phyloP scores from a whole-genome alignment of 2,888 invertebrate genomes.

The Labia minor region DNA sequence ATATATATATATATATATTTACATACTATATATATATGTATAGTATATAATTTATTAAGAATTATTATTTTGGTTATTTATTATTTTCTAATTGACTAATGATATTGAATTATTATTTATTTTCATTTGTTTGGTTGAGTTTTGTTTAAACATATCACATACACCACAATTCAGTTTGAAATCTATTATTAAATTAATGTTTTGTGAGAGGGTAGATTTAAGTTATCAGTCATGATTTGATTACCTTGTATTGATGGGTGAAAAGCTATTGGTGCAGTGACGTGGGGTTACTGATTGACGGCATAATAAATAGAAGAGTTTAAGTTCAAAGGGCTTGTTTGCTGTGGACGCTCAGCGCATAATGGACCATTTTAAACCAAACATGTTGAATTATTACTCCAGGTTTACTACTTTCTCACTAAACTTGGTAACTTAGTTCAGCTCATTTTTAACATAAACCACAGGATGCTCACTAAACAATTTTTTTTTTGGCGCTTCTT shows the following conservation, averaged over 20 bases:
- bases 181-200: constrained; percentile 1
- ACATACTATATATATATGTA: no score
- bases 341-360: background rate
- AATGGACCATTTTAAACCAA: background rate
- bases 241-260: background rate
- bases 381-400: background rate
- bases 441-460: background rate
- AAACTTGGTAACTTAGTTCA: no score
- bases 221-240: background rate
- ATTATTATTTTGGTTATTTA: background rate
- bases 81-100: background rate
- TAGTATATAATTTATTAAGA: no score
- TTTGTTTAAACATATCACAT: background rate
- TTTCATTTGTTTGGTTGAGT: background rate
- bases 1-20: no score
- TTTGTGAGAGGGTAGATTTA: background rate
- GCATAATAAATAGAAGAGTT: background rate
- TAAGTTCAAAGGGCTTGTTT: background rate
- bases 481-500: background rate
- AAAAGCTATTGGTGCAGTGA: background rate
- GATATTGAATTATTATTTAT: background rate
- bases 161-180: background rate
- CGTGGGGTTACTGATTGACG: background rate
- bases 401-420: background rate
- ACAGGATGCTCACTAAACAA: background rate